These are phyloP conservation scores for Enteromius mattozi DNA, from an alignment of 2,797 vertebrate species.

Conservation along the genomic window DNA sequence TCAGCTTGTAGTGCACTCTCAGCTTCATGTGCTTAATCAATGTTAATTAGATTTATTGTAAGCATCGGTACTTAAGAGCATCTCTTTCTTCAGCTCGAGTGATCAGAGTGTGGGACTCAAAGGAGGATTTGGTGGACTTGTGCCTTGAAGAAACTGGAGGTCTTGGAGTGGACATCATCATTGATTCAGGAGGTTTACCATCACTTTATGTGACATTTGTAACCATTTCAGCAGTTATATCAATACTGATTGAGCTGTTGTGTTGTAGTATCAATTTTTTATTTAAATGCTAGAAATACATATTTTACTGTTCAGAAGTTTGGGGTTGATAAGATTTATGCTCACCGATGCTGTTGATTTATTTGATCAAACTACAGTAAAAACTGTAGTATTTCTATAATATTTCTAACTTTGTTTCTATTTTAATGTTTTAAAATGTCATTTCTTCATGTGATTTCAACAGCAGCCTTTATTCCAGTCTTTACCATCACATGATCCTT, in stretches of 20 bases:
- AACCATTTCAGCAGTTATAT: neutral
- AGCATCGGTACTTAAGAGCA: neutral
- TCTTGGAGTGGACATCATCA: conserved; percentile 90
- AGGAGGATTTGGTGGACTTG: conserved; percentile 82
- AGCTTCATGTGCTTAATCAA: neutral
- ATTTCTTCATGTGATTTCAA: neutral
- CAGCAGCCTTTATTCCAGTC: neutral
- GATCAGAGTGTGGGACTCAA: conserved; percentile 80
- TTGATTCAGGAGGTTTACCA: conserved; percentile 89
- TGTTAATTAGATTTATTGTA: neutral
- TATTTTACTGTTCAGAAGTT: neutral
- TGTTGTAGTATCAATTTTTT: neutral
- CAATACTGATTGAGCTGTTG: neutral
- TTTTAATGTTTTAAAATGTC: neutral
- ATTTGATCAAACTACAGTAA: neutral
- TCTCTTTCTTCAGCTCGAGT: conserved; percentile 81
- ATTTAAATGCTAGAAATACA: neutral
- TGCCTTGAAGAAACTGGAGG: conserved; percentile 95
- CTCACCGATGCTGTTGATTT: neutral
- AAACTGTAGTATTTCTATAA: neutral
- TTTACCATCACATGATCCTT: neutral
- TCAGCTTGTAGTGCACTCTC: neutral
- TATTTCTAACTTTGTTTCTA: neutral
- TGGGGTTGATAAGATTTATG: neutral
- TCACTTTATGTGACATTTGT: neutral